phyloP scores from a whole-genome alignment of 1,140 invertebrate genomes.

The Nymphalis io region DNA sequence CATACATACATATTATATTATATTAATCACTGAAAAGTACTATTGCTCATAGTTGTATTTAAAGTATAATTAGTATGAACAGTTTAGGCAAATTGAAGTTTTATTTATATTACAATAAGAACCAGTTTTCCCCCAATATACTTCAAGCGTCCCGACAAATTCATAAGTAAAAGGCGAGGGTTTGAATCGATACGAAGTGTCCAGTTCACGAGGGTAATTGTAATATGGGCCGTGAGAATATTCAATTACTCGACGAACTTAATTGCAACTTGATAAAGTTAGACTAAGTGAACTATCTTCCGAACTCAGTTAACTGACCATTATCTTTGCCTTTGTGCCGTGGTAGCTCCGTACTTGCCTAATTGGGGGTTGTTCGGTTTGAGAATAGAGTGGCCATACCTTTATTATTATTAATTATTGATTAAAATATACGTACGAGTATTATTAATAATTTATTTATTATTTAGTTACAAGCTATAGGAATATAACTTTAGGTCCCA shows the following conservation, averaged over 20 bases:
- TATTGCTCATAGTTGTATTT: no score
- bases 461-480: no score
- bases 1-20: no score
- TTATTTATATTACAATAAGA: no score
- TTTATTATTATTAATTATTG: not conserved
- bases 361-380: constrained; percentile 61
- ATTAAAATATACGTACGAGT: not conserved
- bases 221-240: constrained; percentile 76
- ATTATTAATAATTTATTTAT: no score
- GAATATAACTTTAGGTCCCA: no score
- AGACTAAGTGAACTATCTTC: constrained; percentile 79
- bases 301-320: constrained; percentile 77
- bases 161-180: constrained; percentile 10
- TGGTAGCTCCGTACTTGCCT: constrained; percentile 61
- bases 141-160: not conserved
- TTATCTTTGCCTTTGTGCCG: constrained; percentile 78
- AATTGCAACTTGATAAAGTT: constrained; percentile 79
- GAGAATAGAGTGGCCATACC: constrained; percentile 45
- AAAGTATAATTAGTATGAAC: no score
- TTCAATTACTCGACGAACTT: constrained; percentile 74
- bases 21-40: no score
- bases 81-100: no score
- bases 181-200: constrained; percentile 57
- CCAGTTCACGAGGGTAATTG: constrained; percentile 72
- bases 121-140: not conserved